Evolutionary conservation across 1,140 invertebrate species (phyloP), one percentile per base, ranked within the genome.

Genomic region (Neodiprion virginianus): DNA sequence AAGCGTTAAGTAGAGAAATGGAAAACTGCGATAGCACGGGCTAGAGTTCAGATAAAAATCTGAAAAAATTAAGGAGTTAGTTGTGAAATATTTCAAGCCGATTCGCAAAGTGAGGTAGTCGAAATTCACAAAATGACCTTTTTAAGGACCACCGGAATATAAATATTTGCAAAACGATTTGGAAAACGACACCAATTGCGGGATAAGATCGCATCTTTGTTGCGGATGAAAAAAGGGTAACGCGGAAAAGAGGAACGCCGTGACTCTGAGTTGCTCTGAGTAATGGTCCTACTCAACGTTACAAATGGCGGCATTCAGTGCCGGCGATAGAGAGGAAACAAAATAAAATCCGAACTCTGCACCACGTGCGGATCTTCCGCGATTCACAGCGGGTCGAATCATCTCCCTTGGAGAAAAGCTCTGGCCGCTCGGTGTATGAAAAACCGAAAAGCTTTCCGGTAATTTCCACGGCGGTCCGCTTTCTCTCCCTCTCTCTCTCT

Each of bases 241-340:
- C 11, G 40, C 40, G 12, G 67, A 69, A 47, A 69, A 10, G 69
- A 48, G 47, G 21, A 71, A 48, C 11, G 12, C 47, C 69, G 28
- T 8, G 70, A 69, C 21, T 21, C 17, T 12, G 11, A 21, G 40
- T 11, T 23, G 71, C 75, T 72, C 78, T 81, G 83, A 84, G 83
- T 83, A 84, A 85, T 83, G 82, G 79, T 79, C 73, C 67, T 79
- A 69, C 79, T 81, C 75, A 61, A 76, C 73, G 81, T 83, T 84
- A 84, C 82, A 84, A 85, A 85, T 84, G 79, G 78, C 67, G 73
- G 75, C 76, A 75, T 78, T 81, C 77, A 72, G 74, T 78, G 72
- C 74, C 71, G 77, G 71, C 79, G 78, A 79, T 82, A 74, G 77
- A 80, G 72, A 77, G 77, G 75, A 82, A 82, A 82, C 75, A 79